Evolutionary conservation across 1,140 invertebrate species (phyloP), one percentile per base, ranked within the genome.

Genomic region (Brachionus rotundiformis): DNA sequence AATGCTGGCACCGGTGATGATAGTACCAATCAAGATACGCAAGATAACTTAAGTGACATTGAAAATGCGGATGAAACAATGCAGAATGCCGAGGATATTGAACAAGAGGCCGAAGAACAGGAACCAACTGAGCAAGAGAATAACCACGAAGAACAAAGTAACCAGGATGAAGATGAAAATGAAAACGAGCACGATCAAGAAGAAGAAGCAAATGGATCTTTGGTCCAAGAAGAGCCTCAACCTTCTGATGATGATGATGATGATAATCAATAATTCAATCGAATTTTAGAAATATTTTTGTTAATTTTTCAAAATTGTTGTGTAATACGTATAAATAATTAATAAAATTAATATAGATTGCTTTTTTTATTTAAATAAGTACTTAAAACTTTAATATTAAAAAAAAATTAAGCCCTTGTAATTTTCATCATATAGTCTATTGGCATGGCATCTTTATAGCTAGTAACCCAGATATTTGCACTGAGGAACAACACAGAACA

Each of bases 1-100:
- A 85, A 85, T 33, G 83, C 82, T 29, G 84, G 84, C 23, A 82
- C 84, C 33, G 47, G 71, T 7, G 82, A 83, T 79, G 63, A 82
- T 5, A 36, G 31, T 16, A 75, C 11, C 76, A 33, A 83, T 82
- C 7, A 77, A 81, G 71, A 83, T 81, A 77, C 85, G 82, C 59
- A 85, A 61, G 85, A 86, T 7, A 85, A 82, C 39, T 54, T 41
- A 68, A 82, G 47, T 19, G 68, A 83, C 82, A n/a, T 83, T 79
- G 81, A 85, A 7, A 85, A 81, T n/a, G 81, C 36, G 68, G 83
- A 68, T 61, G 61, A 83, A 47, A 82, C 47, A 11, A 80, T 73
- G 29, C 82, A 83, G 68, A 76, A 71, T 54, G 47, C 19, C n/a
- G 39, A 84, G 83, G 25, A 83, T 84, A 79, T 29, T 29, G 82